Percentiles rank a stretch among this genome's conserved stretches.
These are phyloP conservation scores for Coregonus sp. DNA, from an alignment of 2,797 vertebrate species.

Conservation along the genomic window DNA sequence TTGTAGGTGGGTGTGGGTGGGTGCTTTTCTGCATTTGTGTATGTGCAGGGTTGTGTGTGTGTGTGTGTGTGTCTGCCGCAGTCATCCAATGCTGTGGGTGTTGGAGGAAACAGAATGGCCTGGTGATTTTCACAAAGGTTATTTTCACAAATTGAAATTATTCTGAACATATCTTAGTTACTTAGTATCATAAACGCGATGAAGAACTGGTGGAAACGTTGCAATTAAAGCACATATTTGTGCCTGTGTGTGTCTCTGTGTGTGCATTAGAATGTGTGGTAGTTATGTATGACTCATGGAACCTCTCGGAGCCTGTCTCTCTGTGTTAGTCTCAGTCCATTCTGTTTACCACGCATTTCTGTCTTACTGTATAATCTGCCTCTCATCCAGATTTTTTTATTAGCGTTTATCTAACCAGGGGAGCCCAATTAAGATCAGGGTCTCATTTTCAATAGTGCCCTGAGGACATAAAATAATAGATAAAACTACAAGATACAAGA, in stretches of 20 bases:
- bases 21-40: not conserved
- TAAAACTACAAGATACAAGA: no score
- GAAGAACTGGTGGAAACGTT: not conserved
- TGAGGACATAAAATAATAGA: no score
- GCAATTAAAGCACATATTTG: conserved; percentile 8
- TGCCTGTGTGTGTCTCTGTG: conserved; percentile 12
- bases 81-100: not conserved
- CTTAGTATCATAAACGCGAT: not conserved
- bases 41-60: not conserved
- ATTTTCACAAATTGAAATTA: not conserved
- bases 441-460: no score
- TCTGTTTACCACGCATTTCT: conserved; percentile 27
- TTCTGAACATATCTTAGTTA: not conserved
- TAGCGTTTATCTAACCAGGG: no score
- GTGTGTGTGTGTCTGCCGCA: conserved; percentile 10
- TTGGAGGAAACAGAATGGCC: not conserved
- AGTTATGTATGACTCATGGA: conserved; percentile 20
- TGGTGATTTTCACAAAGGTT: not conserved
- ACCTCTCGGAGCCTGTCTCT: conserved; percentile 50
- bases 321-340: conserved; percentile 53
- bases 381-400: conserved; percentile 15
- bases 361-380: conserved; percentile 24
- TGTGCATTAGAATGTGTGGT: conserved; percentile 13
- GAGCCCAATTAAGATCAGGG: no score
- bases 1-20: conserved; percentile 1